Evolutionary conservation across 2,888 invertebrate species (phyloP).

Genomic region (Adineta ricciae): DNA sequence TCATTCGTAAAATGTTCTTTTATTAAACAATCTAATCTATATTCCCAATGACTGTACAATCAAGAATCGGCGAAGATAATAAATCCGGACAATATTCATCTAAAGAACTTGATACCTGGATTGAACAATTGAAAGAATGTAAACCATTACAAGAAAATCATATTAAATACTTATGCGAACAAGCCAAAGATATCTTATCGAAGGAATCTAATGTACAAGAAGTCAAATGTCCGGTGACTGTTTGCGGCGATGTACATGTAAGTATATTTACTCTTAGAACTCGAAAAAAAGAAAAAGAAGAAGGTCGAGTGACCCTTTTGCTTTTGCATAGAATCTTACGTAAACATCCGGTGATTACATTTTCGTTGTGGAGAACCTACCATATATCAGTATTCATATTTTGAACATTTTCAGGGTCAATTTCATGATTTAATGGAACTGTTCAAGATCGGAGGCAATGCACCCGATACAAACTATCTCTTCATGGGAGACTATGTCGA

Average conservation of each 20-base stretch:
- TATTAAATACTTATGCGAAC: constrained; percentile 97
- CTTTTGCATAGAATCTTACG: too few relatives aligned
- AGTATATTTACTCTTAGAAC: neutral
- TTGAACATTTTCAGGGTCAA: constrained; percentile 62
- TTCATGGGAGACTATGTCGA: constrained; percentile 99
- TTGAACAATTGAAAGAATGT: constrained; percentile 99
- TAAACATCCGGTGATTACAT: too few relatives aligned
- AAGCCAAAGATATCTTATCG: constrained; percentile 98
- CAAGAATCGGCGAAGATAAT: neutral
- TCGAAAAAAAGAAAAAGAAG: too few relatives aligned
- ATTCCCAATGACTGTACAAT: constrained; percentile 1
- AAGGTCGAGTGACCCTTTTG: too few relatives aligned
- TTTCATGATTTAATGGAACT: constrained; percentile 99
- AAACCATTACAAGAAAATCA: constrained; percentile 99
- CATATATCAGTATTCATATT: too few relatives aligned
- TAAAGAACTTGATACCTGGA: constrained; percentile 72
- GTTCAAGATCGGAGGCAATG: constrained; percentile 88
- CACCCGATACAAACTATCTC: constrained; percentile 96
- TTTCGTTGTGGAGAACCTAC: too few relatives aligned
- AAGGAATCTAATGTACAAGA: constrained; percentile 99
- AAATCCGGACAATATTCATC: constrained; percentile 15
- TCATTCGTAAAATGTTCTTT: neutral
- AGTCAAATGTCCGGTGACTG: constrained; percentile 98
- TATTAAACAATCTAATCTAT: neutral
- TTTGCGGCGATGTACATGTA: constrained; percentile 91